A percentile compares a stretch with the other conserved stretches of the same genome.
These are phyloP conservation scores for Fulmarus glacialis DNA, from an alignment of 2,113 vertebrate species.

Conservation along the genomic window DNA sequence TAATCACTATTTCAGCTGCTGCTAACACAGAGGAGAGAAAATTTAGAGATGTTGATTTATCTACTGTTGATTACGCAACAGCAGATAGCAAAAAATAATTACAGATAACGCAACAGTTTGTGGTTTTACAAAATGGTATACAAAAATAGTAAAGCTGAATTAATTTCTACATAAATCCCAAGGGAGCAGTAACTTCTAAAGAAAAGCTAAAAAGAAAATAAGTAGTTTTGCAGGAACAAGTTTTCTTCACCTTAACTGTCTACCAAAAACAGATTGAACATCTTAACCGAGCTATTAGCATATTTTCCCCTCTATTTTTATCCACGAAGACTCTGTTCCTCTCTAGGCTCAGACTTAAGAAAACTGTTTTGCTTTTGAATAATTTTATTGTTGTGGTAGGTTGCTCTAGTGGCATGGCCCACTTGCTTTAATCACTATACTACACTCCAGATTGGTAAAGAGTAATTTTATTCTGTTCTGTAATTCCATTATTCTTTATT, in stretches of 20 bases:
- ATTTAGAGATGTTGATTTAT: neutral
- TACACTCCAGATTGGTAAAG: neutral
- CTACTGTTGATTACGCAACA: neutral
- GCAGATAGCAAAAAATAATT: neutral
- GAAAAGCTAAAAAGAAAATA: neutral
- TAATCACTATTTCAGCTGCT: neutral
- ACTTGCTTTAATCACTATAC: neutral
- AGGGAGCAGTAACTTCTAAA: neutral
- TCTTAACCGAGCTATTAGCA: neutral
- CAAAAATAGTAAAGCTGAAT: conserved; percentile 20
- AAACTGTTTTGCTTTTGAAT: neutral
- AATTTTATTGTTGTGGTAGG: neutral
- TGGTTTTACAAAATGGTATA: neutral
- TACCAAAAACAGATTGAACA: neutral
- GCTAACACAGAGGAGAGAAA: neutral
- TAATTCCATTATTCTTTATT: neutral
- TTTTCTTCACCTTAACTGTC: neutral
- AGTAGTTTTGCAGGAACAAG: neutral
- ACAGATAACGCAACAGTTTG: neutral
- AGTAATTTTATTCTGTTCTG: neutral
- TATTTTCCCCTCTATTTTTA: conserved; percentile 26
- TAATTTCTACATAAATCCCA: neutral
- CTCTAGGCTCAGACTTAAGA: neutral
- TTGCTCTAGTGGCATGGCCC: neutral
- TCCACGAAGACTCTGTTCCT: neutral